Base-by-base conservation (phyloP, 2,888 invertebrate genomes). In the Pachliopta kotzebuea region DNA sequence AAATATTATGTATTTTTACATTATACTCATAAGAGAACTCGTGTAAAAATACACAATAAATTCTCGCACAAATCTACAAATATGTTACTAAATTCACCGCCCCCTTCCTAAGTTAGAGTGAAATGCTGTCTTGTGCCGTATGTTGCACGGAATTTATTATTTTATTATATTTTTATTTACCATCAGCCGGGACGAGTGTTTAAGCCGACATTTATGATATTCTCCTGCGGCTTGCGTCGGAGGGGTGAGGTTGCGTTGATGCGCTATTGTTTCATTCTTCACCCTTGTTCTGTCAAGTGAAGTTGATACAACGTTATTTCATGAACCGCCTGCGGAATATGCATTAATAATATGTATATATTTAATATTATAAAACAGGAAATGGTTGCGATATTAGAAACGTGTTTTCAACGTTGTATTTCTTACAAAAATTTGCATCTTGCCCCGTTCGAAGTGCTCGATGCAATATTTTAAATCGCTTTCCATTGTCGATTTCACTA, bases 151-250 rank as follows among this genome's bases (percentile, higher is more conserved):
- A 85, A 90, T 90, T 83, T 85, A 90, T 91, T 89, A 91, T 90
- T 90, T 88, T 85, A 90, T 90, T 88, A 86, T 84, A 85, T 88
- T 90, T 90, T 90, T 90, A 90, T 90, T 90, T 89, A 90, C 83
- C 86, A 81, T 88, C 89, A 84, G 76, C 72, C 67, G 87, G 85
- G 90, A 88, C 81, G 87, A 86, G 90, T 90, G 90, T 89, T 91
- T 90, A 90, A 91, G 89, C 88, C 82, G 89, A 86, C 90, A 84
- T 90, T 90, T 90, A 90, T 90, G 86, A 90, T 88, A 90, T 88
- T 89, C 88, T 90, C 88, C 73, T 84, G 91, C 79, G 90, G 90
- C 83, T 88, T 85, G 78, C 71, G 69, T 49, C 68, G 68, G 85
- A 84, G 85, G 89, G 89, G 88, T 76, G 81, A 74, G 74, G 73